Evolutionary conservation across 2,888 invertebrate species (phyloP), one percentile per base, ranked within the genome.

Genomic region (Drosophila putrida): DNA sequence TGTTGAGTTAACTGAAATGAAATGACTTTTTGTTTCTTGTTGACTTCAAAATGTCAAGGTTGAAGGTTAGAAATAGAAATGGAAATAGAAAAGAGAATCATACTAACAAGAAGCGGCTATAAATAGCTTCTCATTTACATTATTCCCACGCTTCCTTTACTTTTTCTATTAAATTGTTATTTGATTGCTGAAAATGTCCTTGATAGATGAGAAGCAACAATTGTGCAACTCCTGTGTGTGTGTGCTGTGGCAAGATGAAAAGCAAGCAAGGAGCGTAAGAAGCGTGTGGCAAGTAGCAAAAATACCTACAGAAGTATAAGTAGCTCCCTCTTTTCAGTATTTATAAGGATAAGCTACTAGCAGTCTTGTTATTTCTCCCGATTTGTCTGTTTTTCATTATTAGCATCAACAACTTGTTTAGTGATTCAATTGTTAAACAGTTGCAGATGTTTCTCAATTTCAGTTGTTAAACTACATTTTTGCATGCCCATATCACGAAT

Each of bases 401-500:
- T 6, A 31, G 31, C 31, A 8, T 31, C 31, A 31, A 31, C 31
- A 31, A 46, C 28, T 46, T 46, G 2, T 20, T 2, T 11, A 1
- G 10, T 11, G 15, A 3, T 15, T 11, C 10, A 20, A 20, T 20
- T 20, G 20, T 20, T 20, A 4, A 0, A 10, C 5, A 4, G 15
- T 46, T 13, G 6, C 44, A 28, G 13, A 5, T 47, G 15, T 6
- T 31, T 47, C 33, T 10, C 11, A 47, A 10, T 15, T 20, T 44
- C 8, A 11, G 20, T 11, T 43, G 25, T 43, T 43, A 27, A 35
- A 20, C 15, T 49, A 49, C 6, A 6, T 11, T 33, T 20, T 2
- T 20, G 20, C 49, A 49, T 49, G 49, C 49, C 6, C 33, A 49
- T 49, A 49, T 49, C 35, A 35, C n/a, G 6, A 6, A 15, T 31